Evolutionary conservation across 2,888 invertebrate species (phyloP), one percentile per base, ranked within the genome.

Genomic region (Zaprionus bogoriensis): DNA sequence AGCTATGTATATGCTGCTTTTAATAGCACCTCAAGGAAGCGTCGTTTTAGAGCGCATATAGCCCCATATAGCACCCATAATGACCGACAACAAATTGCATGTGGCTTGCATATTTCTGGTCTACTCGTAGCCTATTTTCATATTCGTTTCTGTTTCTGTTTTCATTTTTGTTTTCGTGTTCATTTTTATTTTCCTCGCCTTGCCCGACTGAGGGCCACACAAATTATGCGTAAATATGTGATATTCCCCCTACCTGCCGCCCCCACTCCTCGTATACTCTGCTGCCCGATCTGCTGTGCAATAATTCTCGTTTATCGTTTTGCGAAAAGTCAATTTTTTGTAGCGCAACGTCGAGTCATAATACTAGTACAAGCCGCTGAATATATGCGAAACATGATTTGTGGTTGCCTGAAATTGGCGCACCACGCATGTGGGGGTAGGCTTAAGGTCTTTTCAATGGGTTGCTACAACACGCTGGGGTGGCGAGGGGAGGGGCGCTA

Each of bases 251-350:
- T n/a, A 6, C 10, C 14, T n/a, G 6, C n/a, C n/a, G 5, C 10
- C 2, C 6, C 20, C 25, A 20, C 36, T 17, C 30, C 7, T 22
- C 22, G 19, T 38, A 2, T 7, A n/a, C n/a, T n/a, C n/a, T n/a
- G n/a, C n/a, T n/a, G n/a, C 12, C 20, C 32, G 3, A 7, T 36
- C 3, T 1, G 22, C 55, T 55, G 12, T 44, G 62, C 50, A 64
- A 74, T 74, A 77, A 76, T 76, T 77, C 73, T 79, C 64, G 77
- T 82, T 82, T 79, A 79, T 79, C 79, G 77, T 68, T 77, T 77
- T 74, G 82, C 80, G 62, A 78, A 81, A 80, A 81, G 82, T 79
- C 82, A 81, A 81, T 78, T 79, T 81, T n/a, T 74, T 74, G 73
- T 73, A 74, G 69, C 63, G 57, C 75, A 78, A 44, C 38, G 48